phyloP scores from a whole-genome alignment of 1,140 invertebrate species.

The Armadillidium nasatum region DNA sequence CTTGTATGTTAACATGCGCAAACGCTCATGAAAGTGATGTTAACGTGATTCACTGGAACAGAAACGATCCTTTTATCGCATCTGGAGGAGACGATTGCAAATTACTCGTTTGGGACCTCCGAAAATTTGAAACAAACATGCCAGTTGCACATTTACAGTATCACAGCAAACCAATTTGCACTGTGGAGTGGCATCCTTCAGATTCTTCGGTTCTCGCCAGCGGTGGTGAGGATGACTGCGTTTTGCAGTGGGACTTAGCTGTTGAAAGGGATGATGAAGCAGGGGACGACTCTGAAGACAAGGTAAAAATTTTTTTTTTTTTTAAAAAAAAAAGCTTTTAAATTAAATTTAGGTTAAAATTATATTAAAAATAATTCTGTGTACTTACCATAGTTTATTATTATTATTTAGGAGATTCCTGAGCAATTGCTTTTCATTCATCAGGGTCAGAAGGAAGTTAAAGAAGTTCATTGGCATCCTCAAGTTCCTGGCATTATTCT shows the following conservation, averaged over 20 bases:
- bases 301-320: no score
- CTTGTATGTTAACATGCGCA: constrained; percentile 83
- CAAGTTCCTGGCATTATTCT: constrained; percentile 89
- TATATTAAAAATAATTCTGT: no score
- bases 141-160: constrained; percentile 89
- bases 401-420: constrained; percentile 64
- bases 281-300: no score
- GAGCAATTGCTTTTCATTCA: constrained; percentile 96
- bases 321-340: no score
- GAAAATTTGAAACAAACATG: constrained; percentile 68
- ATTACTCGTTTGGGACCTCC: constrained; percentile 91
- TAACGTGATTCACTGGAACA: constrained; percentile 98
- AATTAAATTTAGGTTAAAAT: no score
- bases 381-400: not conserved
- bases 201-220: constrained; percentile 90
- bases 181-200: constrained; percentile 92
- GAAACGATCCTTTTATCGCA: constrained; percentile 79
- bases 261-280: constrained; percentile 81
- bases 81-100: constrained; percentile 94
- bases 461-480: constrained; percentile 98
- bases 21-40: constrained; percentile 88
- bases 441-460: constrained; percentile 95
- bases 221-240: constrained; percentile 89
- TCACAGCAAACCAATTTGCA: constrained; percentile 86
- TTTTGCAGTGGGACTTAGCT: constrained; percentile 93